Percentiles rank a stretch among this genome's conserved stretches.
Conservation (phyloP, 2,113 vertebrate species). For the Lagenorhynchus albirostris region DNA sequence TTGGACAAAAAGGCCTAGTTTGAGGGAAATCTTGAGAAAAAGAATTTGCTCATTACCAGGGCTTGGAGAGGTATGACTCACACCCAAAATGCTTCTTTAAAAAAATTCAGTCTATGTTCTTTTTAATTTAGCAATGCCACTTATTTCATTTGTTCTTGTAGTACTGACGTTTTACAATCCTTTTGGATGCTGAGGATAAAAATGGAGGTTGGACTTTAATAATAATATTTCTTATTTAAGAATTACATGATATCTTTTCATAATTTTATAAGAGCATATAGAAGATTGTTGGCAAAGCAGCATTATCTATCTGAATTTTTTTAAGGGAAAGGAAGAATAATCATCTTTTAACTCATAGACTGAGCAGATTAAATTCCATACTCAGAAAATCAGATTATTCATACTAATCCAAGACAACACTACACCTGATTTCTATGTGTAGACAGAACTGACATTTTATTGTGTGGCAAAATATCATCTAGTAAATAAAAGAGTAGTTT, state of each 20-base stretch:
- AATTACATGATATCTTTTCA: background rate
- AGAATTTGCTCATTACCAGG: background rate
- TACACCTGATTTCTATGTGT: background rate
- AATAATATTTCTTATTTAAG: background rate
- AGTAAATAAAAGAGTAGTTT: background rate
- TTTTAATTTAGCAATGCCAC: background rate
- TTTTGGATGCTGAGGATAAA: background rate
- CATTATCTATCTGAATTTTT: background rate
- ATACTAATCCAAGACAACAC: background rate
- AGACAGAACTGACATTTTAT: background rate
- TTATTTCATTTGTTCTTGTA: constrained; percentile 18
- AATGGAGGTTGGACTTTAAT: background rate
- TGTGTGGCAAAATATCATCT: background rate
- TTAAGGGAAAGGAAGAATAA: background rate
- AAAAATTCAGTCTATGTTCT: background rate
- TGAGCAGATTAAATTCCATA: constrained; percentile 13
- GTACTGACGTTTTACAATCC: background rate
- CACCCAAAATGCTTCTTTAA: background rate
- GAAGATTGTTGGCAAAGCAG: background rate
- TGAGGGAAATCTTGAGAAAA: background rate
- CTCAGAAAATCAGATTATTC: background rate
- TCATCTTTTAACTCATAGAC: background rate
- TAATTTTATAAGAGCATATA: background rate
- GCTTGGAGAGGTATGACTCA: background rate
- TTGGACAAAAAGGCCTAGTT: background rate